These are phyloP conservation scores for Urocynchramus pylzowi DNA, from an alignment of 2,113 vertebrate genomes.

Conservation along the genomic window DNA sequence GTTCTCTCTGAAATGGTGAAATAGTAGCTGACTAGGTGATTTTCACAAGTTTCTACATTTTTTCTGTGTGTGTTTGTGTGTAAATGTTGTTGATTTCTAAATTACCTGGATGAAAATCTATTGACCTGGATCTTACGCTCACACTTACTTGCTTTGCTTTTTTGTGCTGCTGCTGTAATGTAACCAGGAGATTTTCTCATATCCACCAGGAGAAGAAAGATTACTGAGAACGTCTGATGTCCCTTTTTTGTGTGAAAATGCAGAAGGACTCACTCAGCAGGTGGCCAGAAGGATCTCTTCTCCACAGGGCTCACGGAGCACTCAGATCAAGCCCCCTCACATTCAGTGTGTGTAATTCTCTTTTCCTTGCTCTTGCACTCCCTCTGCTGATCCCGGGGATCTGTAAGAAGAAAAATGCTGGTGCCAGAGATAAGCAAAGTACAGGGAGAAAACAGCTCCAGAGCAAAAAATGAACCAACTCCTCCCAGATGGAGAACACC, in stretches of 20 bases:
- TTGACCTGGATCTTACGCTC: not conserved
- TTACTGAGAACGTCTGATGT: not conserved
- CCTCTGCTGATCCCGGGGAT: slow-evolving; percentile 28
- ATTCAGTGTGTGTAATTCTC: not conserved
- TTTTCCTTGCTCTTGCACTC: slow-evolving; percentile 44
- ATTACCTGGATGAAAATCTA: not conserved
- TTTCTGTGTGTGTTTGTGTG: not conserved
- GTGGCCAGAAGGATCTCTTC: not conserved
- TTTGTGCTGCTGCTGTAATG: not conserved
- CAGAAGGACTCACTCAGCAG: not conserved
- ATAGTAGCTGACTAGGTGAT: not conserved
- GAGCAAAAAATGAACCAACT: not conserved
- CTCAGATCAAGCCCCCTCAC: not conserved
- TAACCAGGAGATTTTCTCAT: not conserved
- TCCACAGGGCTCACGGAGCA: not conserved
- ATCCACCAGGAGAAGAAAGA: not conserved
- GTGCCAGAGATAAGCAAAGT: not conserved
- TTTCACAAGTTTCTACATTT: not conserved
- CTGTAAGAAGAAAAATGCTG: not conserved
- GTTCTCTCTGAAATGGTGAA: not conserved
- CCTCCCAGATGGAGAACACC: not conserved
- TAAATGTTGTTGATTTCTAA: not conserved
- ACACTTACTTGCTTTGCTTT: not conserved
- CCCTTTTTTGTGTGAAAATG: not conserved
- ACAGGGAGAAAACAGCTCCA: not conserved